Conservation (phyloP, 2,113 vertebrate species). For the Copsychus sechellarum region DNA sequence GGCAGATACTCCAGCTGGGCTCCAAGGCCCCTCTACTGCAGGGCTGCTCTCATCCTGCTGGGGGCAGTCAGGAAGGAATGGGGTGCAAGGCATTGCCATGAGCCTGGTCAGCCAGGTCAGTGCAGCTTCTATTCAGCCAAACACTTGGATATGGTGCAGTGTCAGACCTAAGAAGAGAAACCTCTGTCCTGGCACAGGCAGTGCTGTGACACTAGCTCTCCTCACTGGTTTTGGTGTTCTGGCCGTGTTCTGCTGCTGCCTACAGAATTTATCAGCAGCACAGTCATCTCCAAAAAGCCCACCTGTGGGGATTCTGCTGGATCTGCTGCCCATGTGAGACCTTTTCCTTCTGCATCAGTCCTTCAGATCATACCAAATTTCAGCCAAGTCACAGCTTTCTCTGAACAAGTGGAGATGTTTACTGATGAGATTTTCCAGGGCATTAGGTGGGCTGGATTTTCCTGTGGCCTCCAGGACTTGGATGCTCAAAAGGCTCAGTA, state of each 20-base stretch:
- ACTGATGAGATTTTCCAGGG: background rate
- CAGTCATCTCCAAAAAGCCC: background rate
- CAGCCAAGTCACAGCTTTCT: background rate
- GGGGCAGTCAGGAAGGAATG: background rate
- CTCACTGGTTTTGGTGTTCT: background rate
- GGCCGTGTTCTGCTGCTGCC: background rate
- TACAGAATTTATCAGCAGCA: background rate
- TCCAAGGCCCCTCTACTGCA: rapidly evolving
- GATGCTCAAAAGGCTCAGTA: background rate
- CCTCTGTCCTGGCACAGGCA: rapidly evolving
- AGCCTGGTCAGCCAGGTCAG: background rate
- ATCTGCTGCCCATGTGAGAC: background rate
- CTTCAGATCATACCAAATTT: background rate
- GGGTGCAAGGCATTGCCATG: rapidly evolving
- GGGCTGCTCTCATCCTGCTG: background rate
- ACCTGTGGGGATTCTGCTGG: background rate
- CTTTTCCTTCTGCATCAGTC: background rate
- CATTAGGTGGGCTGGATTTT: background rate
- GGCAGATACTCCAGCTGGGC: background rate
- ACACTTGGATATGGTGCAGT: background rate
- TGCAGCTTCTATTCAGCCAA: background rate
- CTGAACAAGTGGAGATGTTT: background rate
- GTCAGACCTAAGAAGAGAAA: background rate
- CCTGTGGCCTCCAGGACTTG: background rate
- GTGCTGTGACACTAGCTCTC: background rate